Percentiles rank a stretch among this genome's conserved stretches.
These are phyloP conservation scores for Altica lythri DNA, from an alignment of 2,888 invertebrate species.

Conservation along the genomic window DNA sequence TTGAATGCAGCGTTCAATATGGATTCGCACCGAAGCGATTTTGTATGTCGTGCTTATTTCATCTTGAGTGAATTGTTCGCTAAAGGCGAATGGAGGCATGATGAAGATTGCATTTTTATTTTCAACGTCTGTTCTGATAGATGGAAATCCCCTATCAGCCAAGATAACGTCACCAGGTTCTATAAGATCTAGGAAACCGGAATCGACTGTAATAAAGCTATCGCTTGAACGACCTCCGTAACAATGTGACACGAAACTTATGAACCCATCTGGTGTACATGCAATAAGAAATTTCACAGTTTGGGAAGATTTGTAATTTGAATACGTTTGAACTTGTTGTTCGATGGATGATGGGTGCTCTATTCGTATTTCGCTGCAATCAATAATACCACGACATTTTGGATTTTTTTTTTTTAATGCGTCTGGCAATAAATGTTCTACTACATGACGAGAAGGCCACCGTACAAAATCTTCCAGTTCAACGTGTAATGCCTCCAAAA, in stretches of 20 bases:
- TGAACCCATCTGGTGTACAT: background rate
- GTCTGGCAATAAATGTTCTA: too few relatives aligned
- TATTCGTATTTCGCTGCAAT: constrained; percentile 21
- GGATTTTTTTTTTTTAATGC: too few relatives aligned
- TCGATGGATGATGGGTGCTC: constrained; percentile 8
- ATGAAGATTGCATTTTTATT: constrained; percentile 6
- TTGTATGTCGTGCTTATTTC: background rate
- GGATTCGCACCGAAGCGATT: background rate
- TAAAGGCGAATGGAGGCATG: background rate
- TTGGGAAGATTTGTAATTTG: background rate
- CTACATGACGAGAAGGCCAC: too few relatives aligned
- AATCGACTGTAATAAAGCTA: constrained; percentile 3
- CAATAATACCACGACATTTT: constrained; percentile 19
- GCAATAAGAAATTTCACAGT: background rate
- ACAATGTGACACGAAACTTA: constrained; percentile 1
- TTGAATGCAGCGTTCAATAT: constrained; percentile 1
- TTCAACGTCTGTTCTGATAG: background rate
- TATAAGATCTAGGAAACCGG: background rate
- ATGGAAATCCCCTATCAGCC: background rate
- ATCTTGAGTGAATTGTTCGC: background rate
- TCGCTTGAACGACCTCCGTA: constrained; percentile 2
- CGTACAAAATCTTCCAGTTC: too few relatives aligned
- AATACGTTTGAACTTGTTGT: constrained; percentile 5
- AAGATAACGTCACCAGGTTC: background rate
- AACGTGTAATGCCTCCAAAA: too few relatives aligned